Base-by-base conservation (phyloP, 1,140 invertebrate species). In the Lineus longissimus region DNA sequence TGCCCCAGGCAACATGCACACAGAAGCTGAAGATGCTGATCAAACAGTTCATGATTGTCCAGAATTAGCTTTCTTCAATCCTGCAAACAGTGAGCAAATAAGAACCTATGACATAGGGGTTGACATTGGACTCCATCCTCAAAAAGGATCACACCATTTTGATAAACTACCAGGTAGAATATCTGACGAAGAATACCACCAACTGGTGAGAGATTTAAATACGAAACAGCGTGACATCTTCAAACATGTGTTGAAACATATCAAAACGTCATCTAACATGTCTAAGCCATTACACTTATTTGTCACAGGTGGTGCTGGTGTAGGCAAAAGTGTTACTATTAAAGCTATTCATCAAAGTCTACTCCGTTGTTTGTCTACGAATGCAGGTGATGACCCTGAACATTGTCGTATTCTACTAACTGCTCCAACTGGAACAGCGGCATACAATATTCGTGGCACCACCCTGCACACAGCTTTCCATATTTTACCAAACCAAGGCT, bases 281-380 rank as follows among this genome's bases (percentile, higher is more conserved):
- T n/a, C n/a, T 51, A 51, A 58, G 23, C 62, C 58, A 19, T 55
- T 67, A 15, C 41, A 54, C 19, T 2, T 67, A 23, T 67, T 67
- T 55, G 19, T 67, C 19, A 67, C 58, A 17, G 66, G 66, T 36
- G 62, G 62, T 22, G 63, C 62, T 25, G 56, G 63, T 19, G 61
- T 57, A 29, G 66, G 66, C 36, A 66, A 67, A 57, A 64, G 54
- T 54, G 61, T 63, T 43, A n/a, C 63, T 13, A 60, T 67, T 1
- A 61, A 64, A 41, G 45, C 33, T 19, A 45, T 68, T 15, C 19
- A 65, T 55, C 61, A 69, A 55, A 61, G 63, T 22, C 13, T 43
- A 15, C n/a, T 58, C 29, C 56, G 59, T 61, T 57, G 63, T 27
- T 58, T 69, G 2, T 43, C 54, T 0, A 57, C 58, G 23, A 23